Evolutionary conservation across 2,113 vertebrate species (phyloP).

Genomic region (Siniperca chuatsi): DNA sequence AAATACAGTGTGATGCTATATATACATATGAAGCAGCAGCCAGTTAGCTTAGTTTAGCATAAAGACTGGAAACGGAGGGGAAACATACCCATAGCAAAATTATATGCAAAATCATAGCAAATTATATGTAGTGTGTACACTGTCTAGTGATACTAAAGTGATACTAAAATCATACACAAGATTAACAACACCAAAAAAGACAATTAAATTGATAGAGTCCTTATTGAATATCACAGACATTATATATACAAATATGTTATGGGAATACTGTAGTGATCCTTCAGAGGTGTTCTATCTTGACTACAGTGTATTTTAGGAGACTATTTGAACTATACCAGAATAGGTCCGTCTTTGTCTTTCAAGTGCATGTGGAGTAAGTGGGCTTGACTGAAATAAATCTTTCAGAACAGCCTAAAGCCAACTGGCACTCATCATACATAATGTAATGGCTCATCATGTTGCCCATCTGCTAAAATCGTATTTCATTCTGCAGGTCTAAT

Average conservation of each 20-base stretch:
- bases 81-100: not conserved
- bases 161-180: not conserved
- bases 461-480: constrained; percentile 67
- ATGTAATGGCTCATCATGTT: constrained; percentile 71
- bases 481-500: constrained; percentile 43
- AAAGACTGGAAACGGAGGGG: not conserved
- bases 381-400: constrained; percentile 76
- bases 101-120: not conserved
- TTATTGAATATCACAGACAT: not conserved
- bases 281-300: constrained; percentile 21
- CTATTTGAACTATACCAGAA: constrained; percentile 46
- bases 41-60: not conserved
- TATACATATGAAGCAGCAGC: too few relatives aligned
- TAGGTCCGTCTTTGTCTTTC: constrained; percentile 53
- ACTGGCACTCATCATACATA: constrained; percentile 74
- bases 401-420: constrained; percentile 76
- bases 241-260: not conserved
- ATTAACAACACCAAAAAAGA: not conserved
- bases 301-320: constrained; percentile 45
- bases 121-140: not conserved
- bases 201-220: not conserved
- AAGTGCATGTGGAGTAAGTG: constrained; percentile 69
- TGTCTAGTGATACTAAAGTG: not conserved
- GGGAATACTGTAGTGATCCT: constrained; percentile 8
- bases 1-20: not conserved